Percentiles rank a stretch among this genome's conserved stretches.
Evolutionary conservation across 1,140 invertebrate species (phyloP).

Genomic region (Drosophila lacertosa): DNA sequence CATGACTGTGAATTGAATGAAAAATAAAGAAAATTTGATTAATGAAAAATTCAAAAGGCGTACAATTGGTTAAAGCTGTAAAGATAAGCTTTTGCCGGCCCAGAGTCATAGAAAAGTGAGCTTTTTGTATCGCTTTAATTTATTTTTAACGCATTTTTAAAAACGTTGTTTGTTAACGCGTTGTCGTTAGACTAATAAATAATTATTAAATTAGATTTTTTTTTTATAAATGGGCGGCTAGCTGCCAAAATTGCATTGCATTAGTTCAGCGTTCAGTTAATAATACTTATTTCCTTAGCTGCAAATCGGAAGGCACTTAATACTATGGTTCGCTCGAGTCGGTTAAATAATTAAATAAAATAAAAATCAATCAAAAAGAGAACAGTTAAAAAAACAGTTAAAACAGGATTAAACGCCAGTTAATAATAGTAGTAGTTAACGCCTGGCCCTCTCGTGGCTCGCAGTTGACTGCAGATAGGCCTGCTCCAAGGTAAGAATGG

Average conservation of each 20-base stretch:
- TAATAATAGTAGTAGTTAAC: slow-evolving; percentile 37
- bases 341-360: slow-evolving; percentile 33
- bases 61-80: not conserved
- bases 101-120: slow-evolving; percentile 5
- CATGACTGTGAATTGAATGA: slow-evolving; percentile 51
- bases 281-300: slow-evolving; percentile 51
- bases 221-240: slow-evolving; percentile 45
- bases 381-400: slow-evolving; percentile 42
- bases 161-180: slow-evolving; percentile 32
- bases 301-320: slow-evolving; percentile 54
- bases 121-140: slow-evolving; percentile 14
- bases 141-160: slow-evolving; percentile 17
- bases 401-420: slow-evolving; percentile 4
- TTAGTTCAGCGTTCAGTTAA: slow-evolving; percentile 51
- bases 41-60: slow-evolving; percentile 7
- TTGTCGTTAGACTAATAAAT: slow-evolving; percentile 52
- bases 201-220: slow-evolving; percentile 60
- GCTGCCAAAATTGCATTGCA: slow-evolving; percentile 73
- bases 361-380: slow-evolving; percentile 7
- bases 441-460: slow-evolving; percentile 56
- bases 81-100: not conserved
- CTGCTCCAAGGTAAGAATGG: slow-evolving; percentile 67
- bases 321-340: slow-evolving; percentile 16
- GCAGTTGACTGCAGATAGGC: slow-evolving; percentile 54
- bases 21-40: not conserved